Evolutionary conservation across 2,888 invertebrate species (phyloP).

Genomic region (Pegoplata infirma): DNA sequence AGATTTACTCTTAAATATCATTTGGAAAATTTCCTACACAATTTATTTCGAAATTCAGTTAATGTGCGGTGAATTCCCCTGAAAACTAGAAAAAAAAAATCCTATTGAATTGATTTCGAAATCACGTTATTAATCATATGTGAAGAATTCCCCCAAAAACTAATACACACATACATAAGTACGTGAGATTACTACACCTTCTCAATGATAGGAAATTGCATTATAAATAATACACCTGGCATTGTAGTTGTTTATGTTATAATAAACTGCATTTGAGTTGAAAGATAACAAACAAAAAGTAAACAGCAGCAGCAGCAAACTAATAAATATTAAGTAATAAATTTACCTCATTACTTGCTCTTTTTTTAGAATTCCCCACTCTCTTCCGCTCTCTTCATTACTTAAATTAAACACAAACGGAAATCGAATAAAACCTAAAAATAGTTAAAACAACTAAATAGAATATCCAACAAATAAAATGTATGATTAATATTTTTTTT

Average conservation of each 20-base stretch:
- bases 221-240: slow-evolving; percentile 29
- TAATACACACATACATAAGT: too few relatives aligned
- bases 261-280: neutral
- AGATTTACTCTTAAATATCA: too few relatives aligned
- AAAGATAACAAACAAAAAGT: neutral
- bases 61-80: too few relatives aligned
- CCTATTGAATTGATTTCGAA: too few relatives aligned
- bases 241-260: too few relatives aligned
- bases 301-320: neutral
- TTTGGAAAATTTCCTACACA: too few relatives aligned
- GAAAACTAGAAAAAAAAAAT: too few relatives aligned
- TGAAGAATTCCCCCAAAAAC: too few relatives aligned
- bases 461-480: neutral
- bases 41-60: too few relatives aligned
- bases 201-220: neutral
- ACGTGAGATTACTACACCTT: too few relatives aligned
- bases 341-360: neutral
- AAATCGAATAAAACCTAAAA: slow-evolving; percentile 51
- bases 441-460: slow-evolving; percentile 37
- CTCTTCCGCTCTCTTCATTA: neutral
- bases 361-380: neutral
- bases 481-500: slow-evolving; percentile 5
- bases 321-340: slow-evolving; percentile 5
- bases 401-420: slow-evolving; percentile 21
- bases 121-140: too few relatives aligned